These are phyloP conservation scores for Coecobrya sp. DNA, from an alignment of 2,888 invertebrate species.

Conservation along the genomic window DNA sequence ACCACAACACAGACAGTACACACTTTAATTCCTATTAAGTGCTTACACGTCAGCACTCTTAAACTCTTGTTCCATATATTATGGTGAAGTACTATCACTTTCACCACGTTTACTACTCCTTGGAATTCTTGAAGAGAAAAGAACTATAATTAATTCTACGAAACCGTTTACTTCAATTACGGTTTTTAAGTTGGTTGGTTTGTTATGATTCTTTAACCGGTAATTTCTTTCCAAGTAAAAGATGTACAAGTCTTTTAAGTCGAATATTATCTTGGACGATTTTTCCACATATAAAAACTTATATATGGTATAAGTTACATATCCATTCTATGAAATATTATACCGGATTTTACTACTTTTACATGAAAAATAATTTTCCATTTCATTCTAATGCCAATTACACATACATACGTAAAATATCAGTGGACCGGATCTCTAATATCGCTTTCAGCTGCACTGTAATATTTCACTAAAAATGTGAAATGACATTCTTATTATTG, in stretches of 20 bases:
- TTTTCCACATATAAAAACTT: too few species aligned
- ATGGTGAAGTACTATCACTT: background rate
- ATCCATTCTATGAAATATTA: too few species aligned
- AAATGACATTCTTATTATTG: slow-evolving; percentile 20
- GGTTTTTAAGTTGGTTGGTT: background rate
- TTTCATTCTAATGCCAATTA: too few species aligned
- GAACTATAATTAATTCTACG: slow-evolving; percentile 14
- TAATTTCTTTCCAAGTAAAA: background rate
- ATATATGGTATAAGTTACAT: too few species aligned
- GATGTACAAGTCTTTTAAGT: too few species aligned
- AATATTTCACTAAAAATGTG: slow-evolving; percentile 14
- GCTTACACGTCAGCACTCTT: background rate
- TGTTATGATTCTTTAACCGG: background rate
- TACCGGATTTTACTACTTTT: too few species aligned
- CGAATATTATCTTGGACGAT: too few species aligned
- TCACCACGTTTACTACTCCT: background rate
- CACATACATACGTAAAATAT: background rate
- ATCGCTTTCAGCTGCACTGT: background rate
- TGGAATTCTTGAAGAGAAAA: background rate
- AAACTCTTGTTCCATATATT: background rate
- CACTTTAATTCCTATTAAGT: slow-evolving; percentile 17
- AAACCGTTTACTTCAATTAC: slow-evolving; percentile 23
- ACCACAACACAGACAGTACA: background rate
- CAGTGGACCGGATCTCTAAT: background rate
- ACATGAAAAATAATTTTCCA: too few species aligned